These are phyloP conservation scores for Drosophila lacicola DNA, from an alignment of 2,888 invertebrate genomes.

Conservation along the genomic window DNA sequence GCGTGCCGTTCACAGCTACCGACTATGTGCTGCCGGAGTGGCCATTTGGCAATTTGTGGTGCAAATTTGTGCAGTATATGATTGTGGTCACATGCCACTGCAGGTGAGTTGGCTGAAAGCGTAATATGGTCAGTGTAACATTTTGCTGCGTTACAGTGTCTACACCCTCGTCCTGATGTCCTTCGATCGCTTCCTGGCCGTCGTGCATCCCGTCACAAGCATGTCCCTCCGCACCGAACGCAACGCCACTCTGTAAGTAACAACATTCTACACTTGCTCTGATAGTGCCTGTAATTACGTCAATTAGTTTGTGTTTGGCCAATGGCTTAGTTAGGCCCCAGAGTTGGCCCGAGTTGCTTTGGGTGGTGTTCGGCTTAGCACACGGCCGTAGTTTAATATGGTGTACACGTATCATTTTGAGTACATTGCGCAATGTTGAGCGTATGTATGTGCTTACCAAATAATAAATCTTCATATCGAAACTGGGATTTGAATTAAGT, in stretches of 20 bases:
- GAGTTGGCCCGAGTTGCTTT: slow-evolving; percentile 1
- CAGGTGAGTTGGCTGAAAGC: slow-evolving; percentile 52
- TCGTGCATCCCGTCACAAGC: slow-evolving; percentile 95
- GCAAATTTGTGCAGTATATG: slow-evolving; percentile 93
- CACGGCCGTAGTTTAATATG: too few species aligned
- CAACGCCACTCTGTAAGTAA: slow-evolving; percentile 89
- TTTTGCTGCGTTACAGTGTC: slow-evolving; percentile 87
- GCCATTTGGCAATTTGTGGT: slow-evolving; percentile 96
- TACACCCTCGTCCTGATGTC: slow-evolving; percentile 98
- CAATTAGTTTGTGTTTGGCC: slow-evolving; percentile 32
- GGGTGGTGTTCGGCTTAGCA: neutral
- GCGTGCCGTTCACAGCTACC: slow-evolving; percentile 97
- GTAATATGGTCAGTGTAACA: neutral
- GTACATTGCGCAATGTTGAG: too few species aligned
- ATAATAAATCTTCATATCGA: too few species aligned
- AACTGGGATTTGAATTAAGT: too few species aligned
- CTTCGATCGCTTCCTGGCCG: slow-evolving; percentile 95
- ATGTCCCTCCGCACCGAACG: slow-evolving; percentile 93
- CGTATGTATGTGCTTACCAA: too few species aligned
- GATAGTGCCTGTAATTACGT: slow-evolving; percentile 18
- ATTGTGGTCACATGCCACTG: slow-evolving; percentile 97
- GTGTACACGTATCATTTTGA: too few species aligned
- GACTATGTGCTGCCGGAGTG: slow-evolving; percentile 94
- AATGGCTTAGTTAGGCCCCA: neutral
- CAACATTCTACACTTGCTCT: slow-evolving; percentile 1